Evolutionary conservation across 2,797 vertebrate species (phyloP).

Genomic region (Carapus acus): DNA sequence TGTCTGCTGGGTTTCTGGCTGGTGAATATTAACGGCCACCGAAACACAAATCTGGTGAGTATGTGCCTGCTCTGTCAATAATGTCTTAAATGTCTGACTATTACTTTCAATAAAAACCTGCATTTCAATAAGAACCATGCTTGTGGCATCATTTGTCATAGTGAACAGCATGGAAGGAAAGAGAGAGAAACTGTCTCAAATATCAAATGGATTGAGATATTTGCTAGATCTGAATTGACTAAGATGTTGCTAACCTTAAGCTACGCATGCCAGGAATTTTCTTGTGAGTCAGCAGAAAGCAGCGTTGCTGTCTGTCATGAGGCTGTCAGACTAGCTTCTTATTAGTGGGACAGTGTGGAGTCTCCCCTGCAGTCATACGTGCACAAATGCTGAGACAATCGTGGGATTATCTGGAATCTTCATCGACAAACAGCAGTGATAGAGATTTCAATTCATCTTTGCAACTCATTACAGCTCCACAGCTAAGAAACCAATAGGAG

Average conservation of each 20-base stretch:
- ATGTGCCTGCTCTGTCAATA: conserved; percentile 19
- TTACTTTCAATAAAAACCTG: conserved; percentile 60
- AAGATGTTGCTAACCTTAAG: conserved; percentile 47
- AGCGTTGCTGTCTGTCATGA: conserved; percentile 55
- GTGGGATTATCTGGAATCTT: conserved; percentile 20
- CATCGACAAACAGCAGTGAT: conserved; percentile 24
- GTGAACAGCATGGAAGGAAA: conserved; percentile 9
- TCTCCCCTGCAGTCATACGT: conserved; percentile 24
- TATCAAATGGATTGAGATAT: conserved; percentile 33
- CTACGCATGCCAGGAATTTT: conserved; percentile 56
- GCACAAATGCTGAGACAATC: conserved; percentile 24
- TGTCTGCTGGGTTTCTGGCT: conserved; percentile 99
- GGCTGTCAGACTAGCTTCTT: conserved; percentile 53
- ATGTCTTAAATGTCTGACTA: conserved; percentile 31
- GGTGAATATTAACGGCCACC: conserved; percentile 64
- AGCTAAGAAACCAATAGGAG: conserved; percentile 1
- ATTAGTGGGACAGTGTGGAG: conserved; percentile 49
- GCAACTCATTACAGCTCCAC: no score
- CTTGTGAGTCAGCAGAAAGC: conserved; percentile 58
- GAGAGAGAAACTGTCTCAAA: background rate
- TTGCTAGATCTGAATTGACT: conserved; percentile 52
- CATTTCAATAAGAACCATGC: conserved; percentile 35
- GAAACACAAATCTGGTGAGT: conserved; percentile 39
- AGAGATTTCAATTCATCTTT: no score
- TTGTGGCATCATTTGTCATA: conserved; percentile 49